Evolutionary conservation across 2,888 invertebrate genomes (phyloP), one percentile per base, ranked within the genome.

Genomic region (Yponomeuta plumbellus): DNA sequence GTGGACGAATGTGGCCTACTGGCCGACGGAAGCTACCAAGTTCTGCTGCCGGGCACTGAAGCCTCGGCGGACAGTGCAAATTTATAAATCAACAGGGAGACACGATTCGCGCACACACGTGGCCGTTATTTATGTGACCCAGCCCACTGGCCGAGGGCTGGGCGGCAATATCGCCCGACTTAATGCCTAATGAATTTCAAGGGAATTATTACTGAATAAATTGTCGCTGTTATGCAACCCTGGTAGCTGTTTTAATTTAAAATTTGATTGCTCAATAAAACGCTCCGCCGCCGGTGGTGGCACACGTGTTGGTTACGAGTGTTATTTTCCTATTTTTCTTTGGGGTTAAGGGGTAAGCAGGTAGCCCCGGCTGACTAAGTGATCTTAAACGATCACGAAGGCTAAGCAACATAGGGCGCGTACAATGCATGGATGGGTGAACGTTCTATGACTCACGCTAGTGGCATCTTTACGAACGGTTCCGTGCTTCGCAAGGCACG

Each of bases 71-170:
- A 17, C 44, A 52, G 44, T 17, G 65, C 61, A 70, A 70, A 70
- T 71, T 71, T 72, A 71, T 73, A 73, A 73, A 73, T 73, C 73
- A 72, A 68, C 69, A 67, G 62, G 68, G 68, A 69, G 68, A 69
- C 52, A 66, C 34, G 56, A 52, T 20, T 40, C 40, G 66, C 52
- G 20, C 52, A 61, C 44, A 62, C 52, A 66, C 52, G 22, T n/a
- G 62, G 13, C 20, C 17, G 61, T 66, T 61, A 66, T 61, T 66
- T 66, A 61, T 56, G 56, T 23, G 59, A 59, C 13, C 11, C 59
- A 10, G 13, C 59, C 44, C 44, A 52, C 44, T 52, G 44, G 17
- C 44, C 17, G 44, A 2, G 17, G 17, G 17, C 44, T 17, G 44
- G 44, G 44, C 58, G 23, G 17, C 11, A 26, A 61, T 61, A 61